Evolutionary conservation across 2,113 vertebrate species (phyloP).

Genomic region (Notothenia coriiceps): DNA sequence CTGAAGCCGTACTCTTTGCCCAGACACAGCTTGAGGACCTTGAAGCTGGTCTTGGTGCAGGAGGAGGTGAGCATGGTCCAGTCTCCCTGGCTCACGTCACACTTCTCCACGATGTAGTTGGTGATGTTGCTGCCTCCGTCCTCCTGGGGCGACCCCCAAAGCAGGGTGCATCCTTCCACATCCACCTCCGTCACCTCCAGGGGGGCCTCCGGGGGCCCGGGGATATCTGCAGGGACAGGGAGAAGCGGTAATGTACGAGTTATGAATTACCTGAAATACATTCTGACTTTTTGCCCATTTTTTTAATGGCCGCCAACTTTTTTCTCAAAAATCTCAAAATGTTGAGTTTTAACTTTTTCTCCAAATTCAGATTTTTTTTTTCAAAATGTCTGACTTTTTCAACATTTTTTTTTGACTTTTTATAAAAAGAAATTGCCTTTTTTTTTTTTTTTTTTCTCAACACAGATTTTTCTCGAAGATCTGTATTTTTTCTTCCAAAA

Average conservation of each 20-base stretch:
- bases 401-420: too few species aligned
- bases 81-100: conserved; percentile 93
- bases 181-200: conserved; percentile 93
- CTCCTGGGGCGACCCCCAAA: conserved; percentile 95
- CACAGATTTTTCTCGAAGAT: too few species aligned
- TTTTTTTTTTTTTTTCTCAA: too few species aligned
- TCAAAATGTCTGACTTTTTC: too few species aligned
- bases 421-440: too few species aligned
- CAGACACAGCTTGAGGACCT: conserved; percentile 90
- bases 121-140: conserved; percentile 98
- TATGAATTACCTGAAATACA: not conserved
- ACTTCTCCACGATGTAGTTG: conserved; percentile 97
- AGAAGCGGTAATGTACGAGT: not conserved
- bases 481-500: too few species aligned
- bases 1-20: conserved; percentile 96
- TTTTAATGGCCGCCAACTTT: too few species aligned
- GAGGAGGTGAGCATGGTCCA: conserved; percentile 91
- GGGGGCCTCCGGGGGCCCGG: conserved; percentile 94
- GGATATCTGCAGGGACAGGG: conserved; percentile 87
- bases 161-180: conserved; percentile 91
- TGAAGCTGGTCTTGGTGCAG: conserved; percentile 95
- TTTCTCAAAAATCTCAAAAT: too few species aligned
- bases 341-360: too few species aligned
- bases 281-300: too few species aligned
- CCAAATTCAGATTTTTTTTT: too few species aligned